Conservation (phyloP, 2,797 vertebrate genomes). For the Arrhamphus sclerolepis region DNA sequence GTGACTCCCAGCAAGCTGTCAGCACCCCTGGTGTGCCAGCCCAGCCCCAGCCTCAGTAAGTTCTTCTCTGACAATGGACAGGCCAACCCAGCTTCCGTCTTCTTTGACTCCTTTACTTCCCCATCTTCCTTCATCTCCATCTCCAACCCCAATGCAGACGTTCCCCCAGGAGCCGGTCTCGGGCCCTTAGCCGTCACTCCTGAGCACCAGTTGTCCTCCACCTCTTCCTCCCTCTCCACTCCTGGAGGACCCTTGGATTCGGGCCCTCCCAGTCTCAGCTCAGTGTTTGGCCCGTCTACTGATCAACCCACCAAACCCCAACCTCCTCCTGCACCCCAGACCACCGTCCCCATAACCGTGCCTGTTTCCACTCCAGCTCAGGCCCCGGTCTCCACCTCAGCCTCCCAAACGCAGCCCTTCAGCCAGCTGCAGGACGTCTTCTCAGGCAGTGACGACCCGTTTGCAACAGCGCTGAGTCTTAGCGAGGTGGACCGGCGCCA, state of each 20-base stretch:
- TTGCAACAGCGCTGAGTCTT: slow-evolving; percentile 93
- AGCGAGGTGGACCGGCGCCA: slow-evolving; percentile 93
- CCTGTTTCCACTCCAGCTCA: slow-evolving; percentile 37
- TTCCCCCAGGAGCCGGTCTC: slow-evolving; percentile 41
- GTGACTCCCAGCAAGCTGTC: slow-evolving; percentile 82
- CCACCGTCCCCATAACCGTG: no score
- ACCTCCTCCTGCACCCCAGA: slow-evolving; percentile 63
- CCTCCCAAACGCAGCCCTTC: slow-evolving; percentile 74
- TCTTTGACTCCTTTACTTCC: slow-evolving; percentile 96
- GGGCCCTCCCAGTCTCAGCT: slow-evolving; percentile 63
- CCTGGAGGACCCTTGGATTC: slow-evolving; percentile 60
- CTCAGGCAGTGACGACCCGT: slow-evolving; percentile 90
- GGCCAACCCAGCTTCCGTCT: slow-evolving; percentile 89
- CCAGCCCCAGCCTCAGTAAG: slow-evolving; percentile 96
- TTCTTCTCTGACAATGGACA: slow-evolving; percentile 89
- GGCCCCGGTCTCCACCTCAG: slow-evolving; percentile 13
- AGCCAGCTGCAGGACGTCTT: slow-evolving; percentile 93
- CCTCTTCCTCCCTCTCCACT: slow-evolving; percentile 71
- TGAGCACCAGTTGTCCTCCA: slow-evolving; percentile 79
- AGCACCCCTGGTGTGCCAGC: slow-evolving; percentile 88
- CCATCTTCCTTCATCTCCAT: slow-evolving; percentile 92
- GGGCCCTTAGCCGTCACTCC: slow-evolving; percentile 57
- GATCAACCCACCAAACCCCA: slow-evolving; percentile 59
- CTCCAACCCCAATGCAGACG: slow-evolving; percentile 91
- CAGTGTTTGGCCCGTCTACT: slow-evolving; percentile 61